Evolutionary conservation across 1,140 invertebrate genomes (phyloP), one percentile per base, ranked within the genome.

Genomic region (Planococcus citri): DNA sequence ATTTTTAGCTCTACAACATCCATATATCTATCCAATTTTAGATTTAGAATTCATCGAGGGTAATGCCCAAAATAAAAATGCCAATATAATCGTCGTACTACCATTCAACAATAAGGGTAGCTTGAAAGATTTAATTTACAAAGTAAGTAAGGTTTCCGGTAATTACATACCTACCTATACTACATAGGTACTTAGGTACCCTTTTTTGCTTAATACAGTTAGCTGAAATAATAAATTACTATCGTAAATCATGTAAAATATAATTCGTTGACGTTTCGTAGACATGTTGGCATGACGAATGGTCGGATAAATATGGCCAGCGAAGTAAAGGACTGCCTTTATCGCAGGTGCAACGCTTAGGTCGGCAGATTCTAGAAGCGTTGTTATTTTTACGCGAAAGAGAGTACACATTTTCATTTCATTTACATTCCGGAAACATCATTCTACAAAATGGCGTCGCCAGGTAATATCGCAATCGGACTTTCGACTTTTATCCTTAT

Each of bases 361-460:
- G 92, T 9, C 82, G 90, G 0, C 93, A 96, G 78, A 87, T 95
- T 69, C 77, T 96, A 27, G 91, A 94, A 80, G 92, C 90, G 0
- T 78, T 96, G 60, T 78, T 94, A 10, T 94, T 94, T 77, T 81
- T 95, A 0, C 87, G 90, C 75, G 89, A 92, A 72, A 87, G 90
- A 74, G 90, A 91, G 27, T 94, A 94, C 78, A 92, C 92, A 6
- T 85, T 86, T 3, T 91, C 91, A 73, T 84, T 87, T 33, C 90
- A 95, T 80, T 79, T 96, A 61, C 92, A 95, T 78, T 88, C 90
- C 27, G 92, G 92, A 27, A 96, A 96, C 80, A 86, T 95, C 9
- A 89, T 95, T 72, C 82, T 95, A 22, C 91, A 95, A 75, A 93
- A 94, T 78, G 92, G 92, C 1, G 90, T 93, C 0, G 91, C 91